These are phyloP conservation scores for Hyles lineata DNA, from an alignment of 2,888 invertebrate genomes.

Conservation along the genomic window DNA sequence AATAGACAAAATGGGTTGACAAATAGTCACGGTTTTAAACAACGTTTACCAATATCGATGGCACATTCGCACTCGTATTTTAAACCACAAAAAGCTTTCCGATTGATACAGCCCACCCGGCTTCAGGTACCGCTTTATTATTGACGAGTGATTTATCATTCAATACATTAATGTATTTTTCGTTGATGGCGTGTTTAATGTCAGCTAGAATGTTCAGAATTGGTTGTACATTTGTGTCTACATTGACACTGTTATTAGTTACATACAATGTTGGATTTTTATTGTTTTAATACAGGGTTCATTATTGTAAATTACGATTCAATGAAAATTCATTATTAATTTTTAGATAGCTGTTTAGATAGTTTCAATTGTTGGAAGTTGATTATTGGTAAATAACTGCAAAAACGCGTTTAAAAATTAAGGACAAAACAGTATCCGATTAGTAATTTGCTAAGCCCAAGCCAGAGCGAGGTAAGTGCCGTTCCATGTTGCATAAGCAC, in stretches of 20 bases:
- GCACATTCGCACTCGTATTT: slow-evolving; percentile 8
- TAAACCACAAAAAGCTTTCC: slow-evolving; percentile 20
- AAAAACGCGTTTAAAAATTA: no score
- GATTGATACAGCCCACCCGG: slow-evolving; percentile 3
- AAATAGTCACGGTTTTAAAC: slow-evolving; percentile 10
- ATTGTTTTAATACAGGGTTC: no score
- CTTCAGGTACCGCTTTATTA: not conserved
- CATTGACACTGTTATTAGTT: not conserved
- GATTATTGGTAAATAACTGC: no score
- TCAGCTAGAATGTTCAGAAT: not conserved
- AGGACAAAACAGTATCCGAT: no score
- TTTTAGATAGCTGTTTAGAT: no score
- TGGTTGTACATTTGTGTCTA: not conserved
- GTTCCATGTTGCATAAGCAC: no score
- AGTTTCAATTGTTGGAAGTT: no score
- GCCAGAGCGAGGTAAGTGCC: no score
- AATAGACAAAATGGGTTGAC: not conserved
- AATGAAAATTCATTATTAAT: no score
- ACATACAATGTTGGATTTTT: no score
- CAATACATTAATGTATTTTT: not conserved
- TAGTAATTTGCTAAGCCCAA: no score
- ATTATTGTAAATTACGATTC: no score
- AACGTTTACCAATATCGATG: not conserved
- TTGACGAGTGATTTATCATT: slow-evolving; percentile 15
- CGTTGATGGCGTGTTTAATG: not conserved